Percentiles rank a stretch among this genome's conserved stretches.
Conservation (phyloP, 2,888 invertebrate genomes). For the Polylopha cassiicola region DNA sequence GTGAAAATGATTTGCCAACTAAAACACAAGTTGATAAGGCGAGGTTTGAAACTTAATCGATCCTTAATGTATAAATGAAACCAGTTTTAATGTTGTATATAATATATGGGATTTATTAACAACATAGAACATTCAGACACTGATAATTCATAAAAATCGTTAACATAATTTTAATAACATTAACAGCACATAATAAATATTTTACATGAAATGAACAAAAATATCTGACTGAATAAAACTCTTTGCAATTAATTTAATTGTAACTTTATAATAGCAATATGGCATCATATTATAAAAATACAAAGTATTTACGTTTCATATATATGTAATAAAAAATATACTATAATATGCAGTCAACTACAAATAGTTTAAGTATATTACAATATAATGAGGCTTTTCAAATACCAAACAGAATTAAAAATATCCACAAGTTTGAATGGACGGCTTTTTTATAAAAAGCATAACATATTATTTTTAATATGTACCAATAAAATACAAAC, state of each 20-base stretch:
- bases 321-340: conserved; percentile 33
- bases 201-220: conserved; percentile 2
- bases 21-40: too few species aligned
- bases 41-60: not conserved
- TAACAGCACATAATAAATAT: conserved; percentile 8
- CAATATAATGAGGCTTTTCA: conserved; percentile 15
- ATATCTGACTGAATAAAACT: too few species aligned
- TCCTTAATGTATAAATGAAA: not conserved
- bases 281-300: conserved; percentile 7
- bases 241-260: too few species aligned
- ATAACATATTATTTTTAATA: too few species aligned
- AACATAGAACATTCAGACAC: conserved; percentile 19
- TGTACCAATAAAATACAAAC: too few species aligned
- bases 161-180: conserved; percentile 6
- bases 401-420: too few species aligned
- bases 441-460: too few species aligned
- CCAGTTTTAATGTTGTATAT: not conserved
- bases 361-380: conserved; percentile 23
- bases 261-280: too few species aligned
- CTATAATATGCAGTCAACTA: conserved; percentile 40
- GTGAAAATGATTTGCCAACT: too few species aligned
- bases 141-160: conserved; percentile 9
- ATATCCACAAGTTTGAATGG: too few species aligned
- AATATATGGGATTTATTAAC: conserved; percentile 21
- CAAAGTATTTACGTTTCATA: conserved; percentile 12